phyloP scores from a whole-genome alignment of 2,797 vertebrate genomes.

The Mormyrus hasselquistii region DNA sequence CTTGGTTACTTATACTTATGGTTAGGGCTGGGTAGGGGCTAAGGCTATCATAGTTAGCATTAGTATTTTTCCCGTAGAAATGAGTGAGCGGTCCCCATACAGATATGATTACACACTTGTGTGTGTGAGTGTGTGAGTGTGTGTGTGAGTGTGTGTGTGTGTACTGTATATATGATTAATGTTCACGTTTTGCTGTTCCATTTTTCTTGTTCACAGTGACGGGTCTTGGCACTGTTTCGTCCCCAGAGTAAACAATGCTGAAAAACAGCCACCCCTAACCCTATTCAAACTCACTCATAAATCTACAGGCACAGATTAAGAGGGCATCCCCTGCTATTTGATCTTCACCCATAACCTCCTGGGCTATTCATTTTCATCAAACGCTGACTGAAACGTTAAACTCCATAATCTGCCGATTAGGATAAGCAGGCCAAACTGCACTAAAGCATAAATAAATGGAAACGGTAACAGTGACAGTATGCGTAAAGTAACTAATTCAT shows the following conservation, averaged over 20 bases:
- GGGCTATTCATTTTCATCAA: constrained; percentile 71
- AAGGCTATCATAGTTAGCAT: background rate
- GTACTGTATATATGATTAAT: constrained; percentile 15
- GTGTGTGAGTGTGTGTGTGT: too few relatives aligned
- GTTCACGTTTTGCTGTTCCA: constrained; percentile 33
- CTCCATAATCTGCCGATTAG: constrained; percentile 40
- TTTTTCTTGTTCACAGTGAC: constrained; percentile 23
- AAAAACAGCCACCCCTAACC: constrained; percentile 52
- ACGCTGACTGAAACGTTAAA: constrained; percentile 50
- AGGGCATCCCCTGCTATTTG: constrained; percentile 57
- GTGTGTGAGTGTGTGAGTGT: background rate
- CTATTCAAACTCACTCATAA: constrained; percentile 51
- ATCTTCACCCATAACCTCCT: constrained; percentile 63
- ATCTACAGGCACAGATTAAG: constrained; percentile 61
- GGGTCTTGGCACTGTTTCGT: constrained; percentile 35
- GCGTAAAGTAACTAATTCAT: constrained; percentile 42
- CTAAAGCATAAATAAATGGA: constrained; percentile 32
- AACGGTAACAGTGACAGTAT: constrained; percentile 55
- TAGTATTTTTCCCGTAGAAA: background rate
- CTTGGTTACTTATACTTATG: background rate
- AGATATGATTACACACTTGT: background rate
- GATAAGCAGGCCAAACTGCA: constrained; percentile 34
- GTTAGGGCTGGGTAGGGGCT: background rate
- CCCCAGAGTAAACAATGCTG: constrained; percentile 62
- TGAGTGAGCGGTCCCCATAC: background rate